Percentiles rank a stretch among this genome's conserved stretches.
Conservation (phyloP, 2,797 vertebrate species). For the Emydoidea blandingii region DNA sequence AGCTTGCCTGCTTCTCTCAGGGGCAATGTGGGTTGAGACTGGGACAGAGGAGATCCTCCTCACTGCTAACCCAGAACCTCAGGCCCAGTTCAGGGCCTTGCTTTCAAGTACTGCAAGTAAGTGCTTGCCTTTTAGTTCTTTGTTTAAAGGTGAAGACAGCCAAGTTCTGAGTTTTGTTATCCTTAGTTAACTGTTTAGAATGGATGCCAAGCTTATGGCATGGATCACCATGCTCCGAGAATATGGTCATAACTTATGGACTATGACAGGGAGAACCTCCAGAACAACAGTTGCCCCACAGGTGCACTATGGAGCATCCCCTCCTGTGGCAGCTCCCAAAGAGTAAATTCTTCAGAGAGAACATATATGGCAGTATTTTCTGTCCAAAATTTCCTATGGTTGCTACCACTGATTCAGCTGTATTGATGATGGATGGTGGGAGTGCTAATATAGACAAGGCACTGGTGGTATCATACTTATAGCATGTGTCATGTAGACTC, state of each 20-base stretch:
- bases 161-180: not conserved
- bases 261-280: no score
- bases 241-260: no score
- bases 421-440: not conserved
- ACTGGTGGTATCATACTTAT: not conserved
- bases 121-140: not conserved
- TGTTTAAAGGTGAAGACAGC: not conserved
- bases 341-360: not conserved
- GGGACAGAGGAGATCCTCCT: not conserved
- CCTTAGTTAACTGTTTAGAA: not conserved
- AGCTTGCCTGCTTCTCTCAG: not conserved
- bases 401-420: not conserved
- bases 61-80: not conserved
- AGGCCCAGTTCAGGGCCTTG: not conserved
- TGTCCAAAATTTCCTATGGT: not conserved
- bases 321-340: not conserved
- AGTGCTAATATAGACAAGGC: not conserved
- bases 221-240: no score
- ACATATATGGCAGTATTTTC: not conserved
- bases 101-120: not conserved
- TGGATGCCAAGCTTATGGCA: not conserved
- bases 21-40: not conserved
- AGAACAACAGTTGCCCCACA: not conserved
- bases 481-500: not conserved
- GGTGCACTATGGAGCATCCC: not conserved